Evolutionary conservation across 2,113 vertebrate species (phyloP).

Genomic region (Bucco capensis): DNA sequence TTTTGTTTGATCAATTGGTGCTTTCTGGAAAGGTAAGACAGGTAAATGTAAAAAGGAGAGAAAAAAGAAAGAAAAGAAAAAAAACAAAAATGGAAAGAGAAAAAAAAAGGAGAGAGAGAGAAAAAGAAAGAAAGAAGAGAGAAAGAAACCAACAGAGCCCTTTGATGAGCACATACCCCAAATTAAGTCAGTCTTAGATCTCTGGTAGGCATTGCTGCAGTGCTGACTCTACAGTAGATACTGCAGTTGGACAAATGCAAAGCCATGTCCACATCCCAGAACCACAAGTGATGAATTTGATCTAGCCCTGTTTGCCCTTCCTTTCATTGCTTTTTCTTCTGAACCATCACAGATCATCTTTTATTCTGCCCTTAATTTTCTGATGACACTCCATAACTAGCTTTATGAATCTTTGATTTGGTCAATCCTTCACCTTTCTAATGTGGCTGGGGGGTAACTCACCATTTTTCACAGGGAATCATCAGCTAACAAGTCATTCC

Average conservation of each 20-base stretch:
- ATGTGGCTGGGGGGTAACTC: background rate
- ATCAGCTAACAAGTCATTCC: background rate
- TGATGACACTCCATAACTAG: slow-evolving; percentile 60
- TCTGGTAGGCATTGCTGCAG: background rate
- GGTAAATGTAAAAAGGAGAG: no score
- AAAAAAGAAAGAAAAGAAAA: no score
- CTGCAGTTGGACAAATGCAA: background rate
- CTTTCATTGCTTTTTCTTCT: slow-evolving; percentile 59
- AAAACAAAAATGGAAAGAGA: no score
- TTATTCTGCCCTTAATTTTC: slow-evolving; percentile 65
- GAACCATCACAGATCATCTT: slow-evolving; percentile 58
- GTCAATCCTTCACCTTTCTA: slow-evolving; percentile 48
- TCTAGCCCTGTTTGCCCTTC: slow-evolving; percentile 51
- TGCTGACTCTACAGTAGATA: background rate
- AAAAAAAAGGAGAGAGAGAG: no score
- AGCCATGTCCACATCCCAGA: background rate
- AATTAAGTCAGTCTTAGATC: background rate
- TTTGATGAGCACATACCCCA: background rate
- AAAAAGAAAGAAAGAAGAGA: background rate
- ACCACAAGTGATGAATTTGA: slow-evolving; percentile 14
- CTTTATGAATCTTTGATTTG: slow-evolving; percentile 66
- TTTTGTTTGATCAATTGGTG: slow-evolving; percentile 34
- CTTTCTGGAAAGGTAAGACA: slow-evolving; percentile 21
- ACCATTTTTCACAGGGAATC: slow-evolving; percentile 8
- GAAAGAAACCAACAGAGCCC: background rate